Conservation (phyloP, 2,888 invertebrate species). For the Agrypnus murinus region DNA sequence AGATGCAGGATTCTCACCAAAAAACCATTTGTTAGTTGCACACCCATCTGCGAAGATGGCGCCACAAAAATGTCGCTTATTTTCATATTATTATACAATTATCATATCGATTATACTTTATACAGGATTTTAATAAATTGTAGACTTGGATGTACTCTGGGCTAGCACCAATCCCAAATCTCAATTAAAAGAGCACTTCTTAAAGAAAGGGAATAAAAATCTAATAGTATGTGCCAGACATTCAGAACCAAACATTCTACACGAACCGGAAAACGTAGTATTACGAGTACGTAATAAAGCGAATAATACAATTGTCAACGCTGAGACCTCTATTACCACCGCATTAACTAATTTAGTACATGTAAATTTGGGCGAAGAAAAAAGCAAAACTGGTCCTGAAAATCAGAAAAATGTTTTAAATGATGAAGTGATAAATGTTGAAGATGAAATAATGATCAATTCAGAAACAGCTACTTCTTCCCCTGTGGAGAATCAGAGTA, state of each 20-base stretch:
- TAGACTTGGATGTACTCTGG: no score
- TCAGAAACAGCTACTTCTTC: not conserved
- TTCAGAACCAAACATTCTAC: not conserved
- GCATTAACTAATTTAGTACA: constrained; percentile 56
- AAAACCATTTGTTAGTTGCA: no score
- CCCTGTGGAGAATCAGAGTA: no score
- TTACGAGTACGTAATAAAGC: no score
- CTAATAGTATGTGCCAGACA: not conserved
- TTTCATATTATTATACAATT: no score
- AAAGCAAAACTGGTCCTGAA: not conserved
- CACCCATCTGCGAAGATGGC: no score
- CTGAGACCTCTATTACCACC: constrained; percentile 54
- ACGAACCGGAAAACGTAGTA: not conserved
- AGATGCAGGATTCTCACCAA: no score
- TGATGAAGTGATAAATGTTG: not conserved
- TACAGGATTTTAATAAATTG: no score
- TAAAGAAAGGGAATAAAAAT: not conserved
- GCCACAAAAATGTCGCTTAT: no score
- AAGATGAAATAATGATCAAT: not conserved
- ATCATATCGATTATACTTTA: no score
- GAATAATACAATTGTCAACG: no score
- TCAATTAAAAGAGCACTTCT: not conserved
- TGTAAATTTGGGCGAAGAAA: constrained; percentile 38
- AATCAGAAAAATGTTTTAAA: not conserved
- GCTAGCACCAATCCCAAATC: no score